Evolutionary conservation across 2,797 vertebrate species (phyloP).

Genomic region (Crenichthys baileyi): DNA sequence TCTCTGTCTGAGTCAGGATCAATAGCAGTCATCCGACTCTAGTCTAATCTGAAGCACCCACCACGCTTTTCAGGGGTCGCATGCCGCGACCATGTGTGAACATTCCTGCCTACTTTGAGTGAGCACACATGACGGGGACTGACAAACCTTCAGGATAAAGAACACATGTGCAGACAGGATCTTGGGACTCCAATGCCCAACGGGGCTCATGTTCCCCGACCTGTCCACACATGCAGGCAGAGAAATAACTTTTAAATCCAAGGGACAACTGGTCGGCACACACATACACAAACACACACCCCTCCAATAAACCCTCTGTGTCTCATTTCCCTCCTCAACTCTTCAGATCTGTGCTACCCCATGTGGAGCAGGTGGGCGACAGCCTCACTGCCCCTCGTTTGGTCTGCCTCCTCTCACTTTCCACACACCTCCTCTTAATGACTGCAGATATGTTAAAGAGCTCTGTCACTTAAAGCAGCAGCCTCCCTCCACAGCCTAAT

Average conservation of each 20-base stretch:
- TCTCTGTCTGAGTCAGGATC: slow-evolving; percentile 59
- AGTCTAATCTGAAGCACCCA: slow-evolving; percentile 59
- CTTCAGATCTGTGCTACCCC: slow-evolving; percentile 49
- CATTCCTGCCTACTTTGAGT: slow-evolving; percentile 58
- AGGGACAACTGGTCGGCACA: slow-evolving; percentile 62
- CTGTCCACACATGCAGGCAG: slow-evolving; percentile 28
- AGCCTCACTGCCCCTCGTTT: slow-evolving; percentile 49
- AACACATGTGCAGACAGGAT: slow-evolving; percentile 27
- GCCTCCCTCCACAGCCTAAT: slow-evolving; percentile 61
- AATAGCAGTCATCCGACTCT: slow-evolving; percentile 55
- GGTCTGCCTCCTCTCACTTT: slow-evolving; percentile 43
- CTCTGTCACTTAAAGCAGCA: slow-evolving; percentile 59
- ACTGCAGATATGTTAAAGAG: slow-evolving; percentile 68
- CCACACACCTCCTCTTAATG: slow-evolving; percentile 66
- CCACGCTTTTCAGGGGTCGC: slow-evolving; percentile 61
- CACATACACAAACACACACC: slow-evolving; percentile 32
- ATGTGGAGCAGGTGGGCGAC: slow-evolving; percentile 74
- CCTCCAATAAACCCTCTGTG: slow-evolving; percentile 62
- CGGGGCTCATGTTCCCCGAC: slow-evolving; percentile 43
- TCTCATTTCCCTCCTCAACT: slow-evolving; percentile 59
- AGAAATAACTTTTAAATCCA: slow-evolving; percentile 55
- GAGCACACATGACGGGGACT: slow-evolving; percentile 29
- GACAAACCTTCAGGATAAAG: slow-evolving; percentile 17
- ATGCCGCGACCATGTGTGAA: slow-evolving; percentile 57
- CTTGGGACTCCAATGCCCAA: slow-evolving; percentile 20